Evolutionary conservation across 2,113 vertebrate genomes (phyloP).

Genomic region (Aleadryas rufinucha): DNA sequence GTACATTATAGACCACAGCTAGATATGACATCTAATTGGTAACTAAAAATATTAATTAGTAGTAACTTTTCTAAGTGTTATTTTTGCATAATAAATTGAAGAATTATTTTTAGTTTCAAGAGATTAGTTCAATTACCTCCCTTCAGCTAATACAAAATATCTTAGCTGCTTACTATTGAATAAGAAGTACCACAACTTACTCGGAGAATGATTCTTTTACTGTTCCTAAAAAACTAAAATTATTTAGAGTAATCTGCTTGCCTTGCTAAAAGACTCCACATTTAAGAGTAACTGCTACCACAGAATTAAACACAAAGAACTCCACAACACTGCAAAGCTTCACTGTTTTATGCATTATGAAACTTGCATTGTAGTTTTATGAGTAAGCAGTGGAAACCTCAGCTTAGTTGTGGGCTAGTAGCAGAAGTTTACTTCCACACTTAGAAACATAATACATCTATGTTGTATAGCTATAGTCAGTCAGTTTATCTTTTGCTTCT

Average conservation of each 20-base stretch:
- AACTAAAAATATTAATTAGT: not conserved
- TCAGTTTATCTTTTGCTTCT: not conserved
- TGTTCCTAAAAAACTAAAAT: not conserved
- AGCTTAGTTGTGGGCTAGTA: not conserved
- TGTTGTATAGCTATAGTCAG: not conserved
- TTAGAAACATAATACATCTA: not conserved
- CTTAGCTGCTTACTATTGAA: not conserved
- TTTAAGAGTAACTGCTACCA: not conserved
- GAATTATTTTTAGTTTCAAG: not conserved
- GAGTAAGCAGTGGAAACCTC: not conserved
- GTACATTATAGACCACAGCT: not conserved
- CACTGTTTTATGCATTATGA: not conserved
- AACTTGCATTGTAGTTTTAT: not conserved
- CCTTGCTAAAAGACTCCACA: not conserved
- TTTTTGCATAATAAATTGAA: not conserved
- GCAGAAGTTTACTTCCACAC: not conserved
- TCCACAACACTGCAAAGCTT: not conserved
- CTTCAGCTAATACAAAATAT: not conserved
- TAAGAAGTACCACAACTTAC: not conserved
- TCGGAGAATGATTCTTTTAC: not conserved
- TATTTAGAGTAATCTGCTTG: not conserved
- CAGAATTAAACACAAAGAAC: not conserved
- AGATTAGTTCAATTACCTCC: not conserved
- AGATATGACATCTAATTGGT: not conserved
- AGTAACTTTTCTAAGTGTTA: not conserved